Evolutionary conservation across 2,888 invertebrate species (phyloP).

Genomic region (Electrophaes corylata): DNA sequence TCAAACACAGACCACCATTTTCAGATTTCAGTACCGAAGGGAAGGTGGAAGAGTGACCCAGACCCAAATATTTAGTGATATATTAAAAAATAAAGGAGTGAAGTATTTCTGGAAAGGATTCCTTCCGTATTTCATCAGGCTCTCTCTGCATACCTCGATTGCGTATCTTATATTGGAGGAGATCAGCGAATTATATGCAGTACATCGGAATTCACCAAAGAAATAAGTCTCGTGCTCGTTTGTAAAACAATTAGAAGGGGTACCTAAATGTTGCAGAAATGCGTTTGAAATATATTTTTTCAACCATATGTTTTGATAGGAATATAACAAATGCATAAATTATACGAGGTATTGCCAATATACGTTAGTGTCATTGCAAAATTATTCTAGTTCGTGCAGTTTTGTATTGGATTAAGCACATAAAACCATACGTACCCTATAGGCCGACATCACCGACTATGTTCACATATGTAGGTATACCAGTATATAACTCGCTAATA

Average conservation of each 20-base stretch:
- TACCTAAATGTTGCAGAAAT: neutral
- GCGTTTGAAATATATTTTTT: neutral
- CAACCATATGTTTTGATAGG: neutral
- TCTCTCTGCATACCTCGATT: conserved; percentile 97
- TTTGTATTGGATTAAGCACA: conserved; percentile 60
- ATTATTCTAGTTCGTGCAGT: conserved; percentile 31
- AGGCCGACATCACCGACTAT: conserved; percentile 36
- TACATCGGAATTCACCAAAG: neutral
- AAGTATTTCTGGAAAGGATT: conserved; percentile 98
- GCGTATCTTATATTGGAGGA: conserved; percentile 97
- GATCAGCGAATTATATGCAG: conserved; percentile 87
- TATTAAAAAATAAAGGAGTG: conserved; percentile 91
- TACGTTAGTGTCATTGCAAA: conserved; percentile 20
- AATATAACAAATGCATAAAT: neutral
- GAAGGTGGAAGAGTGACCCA: conserved; percentile 29
- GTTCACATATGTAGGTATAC: conserved; percentile 48
- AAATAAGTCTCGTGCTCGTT: neutral
- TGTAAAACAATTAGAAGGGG: neutral
- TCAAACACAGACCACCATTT: conserved; percentile 15
- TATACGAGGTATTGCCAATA: conserved; percentile 2
- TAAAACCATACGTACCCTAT: conserved; percentile 47
- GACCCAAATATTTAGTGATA: conserved; percentile 89
- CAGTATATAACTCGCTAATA: conserved; percentile 56
- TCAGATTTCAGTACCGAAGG: conserved; percentile 53
- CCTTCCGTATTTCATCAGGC: conserved; percentile 95